phyloP scores from a whole-genome alignment of 2,888 invertebrate genomes.

The Cephus sareptanus region DNA sequence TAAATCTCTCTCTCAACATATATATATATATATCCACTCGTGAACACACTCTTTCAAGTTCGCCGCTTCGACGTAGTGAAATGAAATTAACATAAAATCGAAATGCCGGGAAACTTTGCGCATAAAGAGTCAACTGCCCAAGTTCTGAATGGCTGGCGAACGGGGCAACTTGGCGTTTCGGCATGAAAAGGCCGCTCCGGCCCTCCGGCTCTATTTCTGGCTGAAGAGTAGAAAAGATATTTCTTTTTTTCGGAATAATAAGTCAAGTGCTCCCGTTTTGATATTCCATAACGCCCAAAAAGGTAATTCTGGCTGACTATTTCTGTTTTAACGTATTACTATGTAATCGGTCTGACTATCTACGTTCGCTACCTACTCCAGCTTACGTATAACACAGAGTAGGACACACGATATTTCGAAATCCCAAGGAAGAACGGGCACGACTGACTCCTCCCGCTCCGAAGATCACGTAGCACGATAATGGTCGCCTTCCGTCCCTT shows the following conservation, averaged over 20 bases:
- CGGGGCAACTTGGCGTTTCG: conserved; percentile 49
- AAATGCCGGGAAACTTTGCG: conserved; percentile 61
- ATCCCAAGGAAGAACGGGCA: conserved; percentile 39
- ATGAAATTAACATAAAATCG: conserved; percentile 65
- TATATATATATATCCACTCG: conserved; percentile 5
- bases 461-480: conserved; percentile 62
- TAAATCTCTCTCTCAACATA: conserved; percentile 13
- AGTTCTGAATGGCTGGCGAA: conserved; percentile 58
- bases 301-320: neutral
- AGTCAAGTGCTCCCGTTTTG: conserved; percentile 23
- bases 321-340: neutral
- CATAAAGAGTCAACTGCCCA: conserved; percentile 64
- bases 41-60: conserved; percentile 50
- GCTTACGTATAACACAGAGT: conserved; percentile 8
- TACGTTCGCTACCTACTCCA: neutral
- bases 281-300: neutral
- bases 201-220: conserved; percentile 16
- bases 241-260: conserved; percentile 40
- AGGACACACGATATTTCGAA: conserved; percentile 40
- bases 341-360: neutral
- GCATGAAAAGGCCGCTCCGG: conserved; percentile 45
- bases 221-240: conserved; percentile 21
- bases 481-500: conserved; percentile 60
- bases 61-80: conserved; percentile 55
- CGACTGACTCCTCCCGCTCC: conserved; percentile 42